Evolutionary conservation across 2,888 invertebrate genomes (phyloP).

Genomic region (Clanis bilineata): DNA sequence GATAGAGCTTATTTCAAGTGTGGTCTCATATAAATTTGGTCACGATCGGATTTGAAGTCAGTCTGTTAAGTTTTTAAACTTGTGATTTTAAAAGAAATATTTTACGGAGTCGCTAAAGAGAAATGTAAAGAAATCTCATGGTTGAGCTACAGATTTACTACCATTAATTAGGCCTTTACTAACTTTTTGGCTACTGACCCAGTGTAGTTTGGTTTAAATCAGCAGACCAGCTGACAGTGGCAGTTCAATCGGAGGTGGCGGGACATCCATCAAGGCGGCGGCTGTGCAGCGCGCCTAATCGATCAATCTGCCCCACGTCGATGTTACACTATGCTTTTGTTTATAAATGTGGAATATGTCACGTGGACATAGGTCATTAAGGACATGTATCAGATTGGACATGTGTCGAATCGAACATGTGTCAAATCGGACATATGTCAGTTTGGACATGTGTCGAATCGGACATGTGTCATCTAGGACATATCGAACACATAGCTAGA

Average conservation of each 20-base stretch:
- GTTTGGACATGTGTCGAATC: not conserved
- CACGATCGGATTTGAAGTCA: too few relatives aligned
- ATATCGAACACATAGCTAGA: too few relatives aligned
- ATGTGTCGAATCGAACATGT: not conserved
- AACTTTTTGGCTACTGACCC: not conserved
- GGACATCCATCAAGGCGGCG: constrained; percentile 32
- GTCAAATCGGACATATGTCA: not conserved
- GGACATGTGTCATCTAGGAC: not conserved
- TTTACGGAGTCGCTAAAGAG: too few relatives aligned
- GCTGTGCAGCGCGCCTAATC: constrained; percentile 26
- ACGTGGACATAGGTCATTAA: too few relatives aligned
- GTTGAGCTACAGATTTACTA: not conserved
- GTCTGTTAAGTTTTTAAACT: too few relatives aligned
- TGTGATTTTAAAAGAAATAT: too few relatives aligned
- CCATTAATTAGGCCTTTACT: not conserved
- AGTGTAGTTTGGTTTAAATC: constrained; percentile 23
- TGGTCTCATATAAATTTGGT: too few relatives aligned
- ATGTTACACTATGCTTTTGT: constrained; percentile 22
- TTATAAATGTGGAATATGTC: not conserved
- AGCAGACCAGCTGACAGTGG: constrained; percentile 22
- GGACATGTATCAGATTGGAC: not conserved
- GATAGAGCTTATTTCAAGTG: too few relatives aligned
- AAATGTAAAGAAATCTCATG: too few relatives aligned
- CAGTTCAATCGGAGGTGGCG: constrained; percentile 37
- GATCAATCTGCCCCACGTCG: constrained; percentile 28